phyloP scores from a whole-genome alignment of 2,797 vertebrate genomes.

The Cirrhinus molitorella region DNA sequence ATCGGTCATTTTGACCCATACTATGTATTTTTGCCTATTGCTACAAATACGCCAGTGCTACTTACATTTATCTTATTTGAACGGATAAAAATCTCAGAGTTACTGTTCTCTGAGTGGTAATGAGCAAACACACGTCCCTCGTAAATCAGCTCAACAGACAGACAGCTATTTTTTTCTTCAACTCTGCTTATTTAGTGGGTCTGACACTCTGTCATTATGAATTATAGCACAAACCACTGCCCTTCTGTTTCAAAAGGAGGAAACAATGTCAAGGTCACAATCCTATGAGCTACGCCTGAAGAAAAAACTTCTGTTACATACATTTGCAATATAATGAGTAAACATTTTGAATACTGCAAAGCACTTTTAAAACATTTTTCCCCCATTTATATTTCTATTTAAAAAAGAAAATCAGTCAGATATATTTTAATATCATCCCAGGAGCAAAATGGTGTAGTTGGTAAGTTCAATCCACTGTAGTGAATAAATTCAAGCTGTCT shows the following conservation, averaged over 20 bases:
- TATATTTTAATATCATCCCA: neutral
- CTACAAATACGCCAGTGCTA: too few relatives aligned
- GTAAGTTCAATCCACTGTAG: neutral
- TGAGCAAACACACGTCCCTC: neutral
- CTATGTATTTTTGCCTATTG: too few relatives aligned
- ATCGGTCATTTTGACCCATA: too few relatives aligned
- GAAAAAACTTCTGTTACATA: conserved; percentile 35
- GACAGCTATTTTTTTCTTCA: conserved; percentile 43
- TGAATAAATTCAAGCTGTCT: neutral
- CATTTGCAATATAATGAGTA: neutral
- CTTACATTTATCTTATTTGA: neutral
- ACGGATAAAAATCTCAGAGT: conserved; percentile 29
- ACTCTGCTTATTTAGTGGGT: conserved; percentile 44
- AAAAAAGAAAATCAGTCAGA: neutral
- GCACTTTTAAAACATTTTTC: neutral
- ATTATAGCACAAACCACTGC: conserved; percentile 48
- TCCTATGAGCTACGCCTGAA: conserved; percentile 17
- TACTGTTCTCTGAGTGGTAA: conserved; percentile 13
- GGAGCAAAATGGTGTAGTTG: neutral
- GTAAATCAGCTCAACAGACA: conserved; percentile 49
- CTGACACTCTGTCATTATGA: conserved; percentile 59
- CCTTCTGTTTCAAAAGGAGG: conserved; percentile 43
- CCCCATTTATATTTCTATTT: too few relatives aligned
- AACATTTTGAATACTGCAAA: neutral
- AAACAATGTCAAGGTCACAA: conserved; percentile 41